Evolutionary conservation across 2,113 vertebrate species (phyloP), one percentile per base, ranked within the genome.

Genomic region (Platycercus adscitus): DNA sequence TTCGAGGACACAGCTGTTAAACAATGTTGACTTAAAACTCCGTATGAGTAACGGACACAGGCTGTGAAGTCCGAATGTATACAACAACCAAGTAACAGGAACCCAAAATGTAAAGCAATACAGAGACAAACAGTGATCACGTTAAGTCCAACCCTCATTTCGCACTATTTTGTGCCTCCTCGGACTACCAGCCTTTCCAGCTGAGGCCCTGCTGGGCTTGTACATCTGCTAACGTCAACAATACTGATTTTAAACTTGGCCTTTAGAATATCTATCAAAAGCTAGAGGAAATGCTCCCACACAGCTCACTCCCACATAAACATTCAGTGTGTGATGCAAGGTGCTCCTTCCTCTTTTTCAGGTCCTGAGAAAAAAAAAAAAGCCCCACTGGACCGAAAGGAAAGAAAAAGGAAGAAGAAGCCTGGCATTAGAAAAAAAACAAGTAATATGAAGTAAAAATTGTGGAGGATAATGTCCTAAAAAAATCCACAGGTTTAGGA

Each of bases 191-290:
- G 28, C 37, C 39, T 66, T 63, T 47, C 37, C 46, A 52, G 69
- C 37, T 19, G 11, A 88, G 28, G 15, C 14, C 41, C 25, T 0
- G 0, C 17, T 26, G 13, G 4, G 13, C 17, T 55, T 84, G 17
- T 19, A 70, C 25, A 28, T 86, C 72, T 83, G 43, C 65, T 83
- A 73, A 46, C 10, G 0, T 21, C 70, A 91, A 72, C 44, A 78
- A 29, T 23, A 33, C 47, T 33, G 31, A 20, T 81, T 91, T 91
- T 33, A 88, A 90, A 75, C 23, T 35, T 49, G 35, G 44, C 29
- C 17, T 81, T 91, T 43, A 7, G 16, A 75, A 29, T 37, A 23
- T 37, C 71, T 77, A 3, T 28, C 28, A 73, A 81, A 44, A 20
- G 13, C 43, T 78, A 17, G 14, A 25, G 75, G 64, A 94, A 91